Evolutionary conservation across 2,797 vertebrate species (phyloP), one percentile per base, ranked within the genome.

Genomic region (Emydoidea blandingii): DNA sequence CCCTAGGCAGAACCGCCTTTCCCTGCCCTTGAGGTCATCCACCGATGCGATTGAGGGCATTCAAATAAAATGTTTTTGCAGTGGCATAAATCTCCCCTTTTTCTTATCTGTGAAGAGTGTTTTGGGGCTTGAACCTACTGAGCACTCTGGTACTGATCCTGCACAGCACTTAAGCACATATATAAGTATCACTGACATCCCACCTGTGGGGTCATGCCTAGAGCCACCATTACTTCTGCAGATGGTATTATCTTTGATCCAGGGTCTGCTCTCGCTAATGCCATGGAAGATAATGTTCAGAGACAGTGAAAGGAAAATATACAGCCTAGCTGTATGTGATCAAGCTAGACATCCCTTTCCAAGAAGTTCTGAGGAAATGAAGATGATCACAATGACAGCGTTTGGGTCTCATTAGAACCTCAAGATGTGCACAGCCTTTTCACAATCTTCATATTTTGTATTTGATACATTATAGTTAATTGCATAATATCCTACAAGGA

Each of bases 311-410:
- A 31, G 86, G 91, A 85, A 47, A 31, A 29, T 21, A 68, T n/a
- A 53, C 49, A 79, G 54, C 54, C 0, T 0, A 86, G 85, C 59
- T 93, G 37, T 23, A n/a, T 54, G 37, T 68, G 90, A 41, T 72
- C 11, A 72, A 72, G n/a, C n/a, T 41, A 72, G 68, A 12, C 37
- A 37, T 21, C n/a, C 65, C n/a, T 72, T 21, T n/a, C 44, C 68
- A 1, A 5, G 79, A 87, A 74, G 8, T 95, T 53, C 50, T 53
- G 29, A 92, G 81, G 21, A 89, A 94, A 31, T 56, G 52, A 92
- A 88, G 92, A 72, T 89, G 94, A 91, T 89, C 49, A 82, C 49
- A 89, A 9, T n/a, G 82, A 86, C 12, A 86, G 44, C 57, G 79
- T 94, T 72, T 41, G n/a, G 10, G 65, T 19, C 19, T 72, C 68